phyloP scores from a whole-genome alignment of 2,888 invertebrate genomes.

The Thera britannica region DNA sequence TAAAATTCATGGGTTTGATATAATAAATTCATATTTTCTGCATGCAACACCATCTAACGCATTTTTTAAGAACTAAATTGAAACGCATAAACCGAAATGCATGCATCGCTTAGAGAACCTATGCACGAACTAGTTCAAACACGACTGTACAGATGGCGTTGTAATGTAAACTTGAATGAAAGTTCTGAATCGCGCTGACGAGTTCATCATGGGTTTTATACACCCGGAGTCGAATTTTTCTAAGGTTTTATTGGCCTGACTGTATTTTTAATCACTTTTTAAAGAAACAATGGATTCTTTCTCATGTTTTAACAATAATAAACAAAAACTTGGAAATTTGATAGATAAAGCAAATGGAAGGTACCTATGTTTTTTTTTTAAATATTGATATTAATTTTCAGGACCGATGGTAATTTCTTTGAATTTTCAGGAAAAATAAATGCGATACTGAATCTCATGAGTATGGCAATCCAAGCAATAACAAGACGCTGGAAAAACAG shows the following conservation, averaged over 20 bases:
- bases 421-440: constrained; percentile 11
- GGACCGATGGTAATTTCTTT: not conserved
- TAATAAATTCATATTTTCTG: not conserved
- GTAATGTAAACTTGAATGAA: not conserved
- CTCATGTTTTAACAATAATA: not conserved
- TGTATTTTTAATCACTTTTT: not conserved
- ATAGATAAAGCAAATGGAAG: constrained; percentile 48
- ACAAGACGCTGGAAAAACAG: not conserved
- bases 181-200: constrained; percentile 27
- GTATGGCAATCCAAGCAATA: not conserved
- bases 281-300: constrained; percentile 1
- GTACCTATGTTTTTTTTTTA: constrained; percentile 31
- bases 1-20: not conserved
- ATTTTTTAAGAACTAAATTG: not conserved
- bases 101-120: not conserved
- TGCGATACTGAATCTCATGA: not conserved
- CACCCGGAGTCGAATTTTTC: not conserved
- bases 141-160: constrained; percentile 17
- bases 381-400: too few relatives aligned
- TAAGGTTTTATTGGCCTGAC: too few relatives aligned
- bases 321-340: constrained; percentile 44
- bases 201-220: constrained; percentile 5
- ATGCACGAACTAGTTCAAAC: not conserved
- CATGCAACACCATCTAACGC: constrained; percentile 1
- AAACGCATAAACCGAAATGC: not conserved